phyloP scores from a whole-genome alignment of 2,797 vertebrate species.

The Sternarchorhynchus goeldii region DNA sequence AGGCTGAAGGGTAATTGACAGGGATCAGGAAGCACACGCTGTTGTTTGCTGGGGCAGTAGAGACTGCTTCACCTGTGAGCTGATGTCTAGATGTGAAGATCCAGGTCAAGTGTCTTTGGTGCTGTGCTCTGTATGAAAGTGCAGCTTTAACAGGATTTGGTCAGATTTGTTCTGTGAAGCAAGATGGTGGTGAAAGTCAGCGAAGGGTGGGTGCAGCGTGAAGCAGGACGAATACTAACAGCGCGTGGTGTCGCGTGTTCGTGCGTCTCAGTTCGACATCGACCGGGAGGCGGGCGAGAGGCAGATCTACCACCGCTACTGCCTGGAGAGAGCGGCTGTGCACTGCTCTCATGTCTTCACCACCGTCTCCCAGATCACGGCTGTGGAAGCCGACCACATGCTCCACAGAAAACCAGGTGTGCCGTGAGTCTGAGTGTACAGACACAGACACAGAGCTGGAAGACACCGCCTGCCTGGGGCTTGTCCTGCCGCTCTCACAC shows the following conservation, averaged over 20 bases:
- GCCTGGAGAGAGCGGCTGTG: conserved; percentile 89
- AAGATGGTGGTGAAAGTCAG: too few relatives aligned
- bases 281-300: conserved; percentile 94
- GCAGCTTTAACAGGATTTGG: too few relatives aligned
- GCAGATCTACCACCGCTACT: conserved; percentile 96
- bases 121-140: too few relatives aligned
- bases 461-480: too few relatives aligned
- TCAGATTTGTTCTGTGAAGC: too few relatives aligned
- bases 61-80: conserved; percentile 11
- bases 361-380: conserved; percentile 95
- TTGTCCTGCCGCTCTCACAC: too few relatives aligned
- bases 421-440: background rate
- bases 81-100: conserved; percentile 10
- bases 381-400: conserved; percentile 91
- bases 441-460: too few relatives aligned
- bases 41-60: background rate
- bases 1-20: conserved; percentile 50
- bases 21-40: conserved; percentile 27
- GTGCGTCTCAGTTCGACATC: conserved; percentile 83
- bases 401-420: conserved; percentile 89
- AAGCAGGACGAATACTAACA: too few relatives aligned
- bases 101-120: too few relatives aligned
- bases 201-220: too few relatives aligned
- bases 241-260: background rate
- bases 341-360: conserved; percentile 94